Percentiles rank a stretch among this genome's conserved stretches.
These are phyloP conservation scores for Teleogryllus oceanicus DNA, from an alignment of 2,888 invertebrate genomes.

Conservation along the genomic window DNA sequence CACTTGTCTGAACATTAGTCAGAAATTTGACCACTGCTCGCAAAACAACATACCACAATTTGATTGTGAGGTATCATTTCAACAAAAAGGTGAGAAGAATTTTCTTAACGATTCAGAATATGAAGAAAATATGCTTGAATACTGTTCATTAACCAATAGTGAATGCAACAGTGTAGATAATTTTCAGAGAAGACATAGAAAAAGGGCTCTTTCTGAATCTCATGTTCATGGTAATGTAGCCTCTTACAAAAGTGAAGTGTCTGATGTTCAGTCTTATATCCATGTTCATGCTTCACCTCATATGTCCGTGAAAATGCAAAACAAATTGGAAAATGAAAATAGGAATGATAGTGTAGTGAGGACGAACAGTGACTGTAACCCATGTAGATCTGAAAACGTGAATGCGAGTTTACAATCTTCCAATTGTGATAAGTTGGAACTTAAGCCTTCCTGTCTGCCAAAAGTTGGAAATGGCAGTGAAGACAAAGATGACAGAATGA, in stretches of 20 bases:
- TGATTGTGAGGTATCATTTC: not conserved
- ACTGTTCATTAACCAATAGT: not conserved
- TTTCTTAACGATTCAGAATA: not conserved
- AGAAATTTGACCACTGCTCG: not conserved
- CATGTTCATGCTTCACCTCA: slow-evolving; percentile 40
- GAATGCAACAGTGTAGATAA: not conserved
- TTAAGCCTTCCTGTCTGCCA: not conserved
- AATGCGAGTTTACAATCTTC: not conserved
- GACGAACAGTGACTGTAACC: slow-evolving; percentile 36
- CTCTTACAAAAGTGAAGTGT: slow-evolving; percentile 55
- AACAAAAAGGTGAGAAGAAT: not conserved
- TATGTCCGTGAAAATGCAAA: slow-evolving; percentile 3
- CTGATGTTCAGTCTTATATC: slow-evolving; percentile 50
- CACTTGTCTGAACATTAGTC: not conserved
- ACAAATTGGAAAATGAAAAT: slow-evolving; percentile 39
- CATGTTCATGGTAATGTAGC: slow-evolving; percentile 58
- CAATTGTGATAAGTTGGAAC: not conserved
- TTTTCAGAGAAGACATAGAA: slow-evolving; percentile 41
- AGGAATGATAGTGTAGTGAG: slow-evolving; percentile 30
- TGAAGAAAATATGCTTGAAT: not conserved
- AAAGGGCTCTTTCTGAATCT: slow-evolving; percentile 56
- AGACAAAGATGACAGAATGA: slow-evolving; percentile 12
- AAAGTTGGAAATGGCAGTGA: slow-evolving; percentile 45
- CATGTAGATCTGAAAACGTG: not conserved
- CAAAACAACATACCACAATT: not conserved